Evolutionary conservation across 2,797 vertebrate species (phyloP), one percentile per base, ranked within the genome.

Genomic region (Siniperca obscura): DNA sequence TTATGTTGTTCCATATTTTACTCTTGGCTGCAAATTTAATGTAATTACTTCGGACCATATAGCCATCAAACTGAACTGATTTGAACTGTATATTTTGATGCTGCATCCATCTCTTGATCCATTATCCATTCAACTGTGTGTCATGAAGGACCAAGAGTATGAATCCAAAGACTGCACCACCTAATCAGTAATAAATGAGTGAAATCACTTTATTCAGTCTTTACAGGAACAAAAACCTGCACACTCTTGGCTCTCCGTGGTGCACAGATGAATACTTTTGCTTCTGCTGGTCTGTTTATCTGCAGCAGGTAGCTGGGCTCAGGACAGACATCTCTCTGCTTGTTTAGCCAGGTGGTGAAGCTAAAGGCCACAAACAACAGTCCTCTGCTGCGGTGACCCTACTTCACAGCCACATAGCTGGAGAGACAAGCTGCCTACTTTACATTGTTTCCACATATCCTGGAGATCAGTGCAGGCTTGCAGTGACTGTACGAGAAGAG

Each of bases 331-430:
- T 59, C 30, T 70, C 68, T 78, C 27, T 68, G 50, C 79, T 81
- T 74, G 68, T 87, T 86, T 70, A 86, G 88, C 91, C 93, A 93
- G 91, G 89, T 92, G 93, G 90, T 53, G 46, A 76, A 91, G 90
- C 74, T 78, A 92, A 92, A 94, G 91, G 90, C 78, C 89, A 90
- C 80, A 76, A 79, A 71, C 70, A 61, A 25, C 76, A 40, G 57
- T 56, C 82, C 72, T 83, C 48, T 4, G 42, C 81, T 56, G 80
- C 4, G 4, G n/a, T 80, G 87, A 89, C 90, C 90, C 86, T 30
- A 81, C 72, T 79, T 84, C 69, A 61, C 60, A 40, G 72, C 59
- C 68, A 7, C 85, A 42, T 70, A 64, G 80, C 87, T 70, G 62
- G 14, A 86, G 86, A 86, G 87, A 87, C 81, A 46, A 50, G 57